phyloP scores from a whole-genome alignment of 1,140 invertebrate species.

The Hypsibius dujardini region DNA sequence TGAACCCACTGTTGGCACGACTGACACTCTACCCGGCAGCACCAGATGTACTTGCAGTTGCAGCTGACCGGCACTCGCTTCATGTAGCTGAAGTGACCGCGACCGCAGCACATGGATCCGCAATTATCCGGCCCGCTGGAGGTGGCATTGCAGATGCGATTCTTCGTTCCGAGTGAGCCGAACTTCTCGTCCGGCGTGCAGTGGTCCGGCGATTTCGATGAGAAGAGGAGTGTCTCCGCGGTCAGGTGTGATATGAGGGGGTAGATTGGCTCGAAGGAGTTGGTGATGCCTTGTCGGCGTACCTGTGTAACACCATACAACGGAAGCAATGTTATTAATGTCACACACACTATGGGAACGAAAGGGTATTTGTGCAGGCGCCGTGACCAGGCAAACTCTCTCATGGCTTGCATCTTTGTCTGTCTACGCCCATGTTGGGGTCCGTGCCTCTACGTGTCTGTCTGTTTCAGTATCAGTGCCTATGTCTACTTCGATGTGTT shows the following conservation, averaged over 20 bases:
- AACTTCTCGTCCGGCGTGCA: constrained; percentile 40
- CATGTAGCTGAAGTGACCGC: constrained; percentile 39
- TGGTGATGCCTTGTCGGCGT: not conserved
- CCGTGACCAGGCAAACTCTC: too few species aligned
- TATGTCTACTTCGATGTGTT: too few species aligned
- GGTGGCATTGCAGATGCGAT: constrained; percentile 43
- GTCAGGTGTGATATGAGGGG: not conserved
- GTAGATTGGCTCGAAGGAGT: not conserved
- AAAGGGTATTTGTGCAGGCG: too few species aligned
- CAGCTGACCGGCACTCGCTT: not conserved
- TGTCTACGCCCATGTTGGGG: too few species aligned
- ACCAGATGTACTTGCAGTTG: constrained; percentile 14
- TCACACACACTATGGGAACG: too few species aligned
- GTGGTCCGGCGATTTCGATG: constrained; percentile 43
- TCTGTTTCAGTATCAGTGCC: too few species aligned
- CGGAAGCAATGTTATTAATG: too few species aligned
- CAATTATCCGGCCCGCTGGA: constrained; percentile 48
- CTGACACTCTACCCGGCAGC: constrained; percentile 9
- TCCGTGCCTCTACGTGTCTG: too few species aligned
- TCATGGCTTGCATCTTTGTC: too few species aligned
- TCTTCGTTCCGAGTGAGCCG: constrained; percentile 44
- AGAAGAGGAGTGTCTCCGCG: not conserved
- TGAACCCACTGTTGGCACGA: constrained; percentile 2
- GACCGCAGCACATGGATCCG: constrained; percentile 45
- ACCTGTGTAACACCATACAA: not conserved